A percentile compares a stretch with the other conserved stretches of the same genome.
These are phyloP conservation scores for Microplitis deprimator DNA, from an alignment of 2,888 invertebrate species.

Conservation along the genomic window DNA sequence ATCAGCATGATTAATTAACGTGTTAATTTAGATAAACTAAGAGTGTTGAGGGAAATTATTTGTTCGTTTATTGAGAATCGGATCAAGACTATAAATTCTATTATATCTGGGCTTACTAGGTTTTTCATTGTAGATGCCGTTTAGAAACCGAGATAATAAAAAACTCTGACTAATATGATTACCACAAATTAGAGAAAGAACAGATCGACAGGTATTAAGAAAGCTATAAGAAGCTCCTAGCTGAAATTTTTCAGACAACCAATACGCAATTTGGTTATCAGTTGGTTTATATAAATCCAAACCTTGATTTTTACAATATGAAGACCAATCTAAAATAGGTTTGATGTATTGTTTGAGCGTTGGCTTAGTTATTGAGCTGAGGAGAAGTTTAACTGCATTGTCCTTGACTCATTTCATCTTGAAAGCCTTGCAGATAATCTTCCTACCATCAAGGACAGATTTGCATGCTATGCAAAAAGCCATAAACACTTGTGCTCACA, in stretches of 20 bases:
- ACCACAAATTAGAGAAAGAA: conserved; percentile 44
- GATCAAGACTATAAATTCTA: conserved; percentile 40
- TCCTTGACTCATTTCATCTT: background rate
- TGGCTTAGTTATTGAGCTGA: background rate
- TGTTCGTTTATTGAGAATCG: conserved; percentile 15
- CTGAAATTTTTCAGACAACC: conserved; percentile 25
- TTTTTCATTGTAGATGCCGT: conserved; percentile 43
- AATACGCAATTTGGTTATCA: background rate
- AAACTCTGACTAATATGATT: conserved; percentile 12
- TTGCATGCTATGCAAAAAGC: no score
- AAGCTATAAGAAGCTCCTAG: conserved; percentile 45
- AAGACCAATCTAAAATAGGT: no score
- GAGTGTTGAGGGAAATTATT: conserved; percentile 28
- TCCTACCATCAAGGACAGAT: background rate
- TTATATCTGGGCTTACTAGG: conserved; percentile 47
- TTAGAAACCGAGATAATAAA: conserved; percentile 45
- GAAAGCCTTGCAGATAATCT: conserved; percentile 5
- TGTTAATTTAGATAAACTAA: conserved; percentile 42
- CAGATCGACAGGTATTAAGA: conserved; percentile 44
- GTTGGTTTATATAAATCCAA: conserved; percentile 18
- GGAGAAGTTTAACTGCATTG: background rate
- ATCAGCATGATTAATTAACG: conserved; percentile 38
- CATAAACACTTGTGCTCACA: no score
- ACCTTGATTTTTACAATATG: background rate
- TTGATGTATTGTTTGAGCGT: background rate